These are phyloP conservation scores for Alexandromys oeconomus DNA, from an alignment of 2,797 vertebrate species.

Conservation along the genomic window DNA sequence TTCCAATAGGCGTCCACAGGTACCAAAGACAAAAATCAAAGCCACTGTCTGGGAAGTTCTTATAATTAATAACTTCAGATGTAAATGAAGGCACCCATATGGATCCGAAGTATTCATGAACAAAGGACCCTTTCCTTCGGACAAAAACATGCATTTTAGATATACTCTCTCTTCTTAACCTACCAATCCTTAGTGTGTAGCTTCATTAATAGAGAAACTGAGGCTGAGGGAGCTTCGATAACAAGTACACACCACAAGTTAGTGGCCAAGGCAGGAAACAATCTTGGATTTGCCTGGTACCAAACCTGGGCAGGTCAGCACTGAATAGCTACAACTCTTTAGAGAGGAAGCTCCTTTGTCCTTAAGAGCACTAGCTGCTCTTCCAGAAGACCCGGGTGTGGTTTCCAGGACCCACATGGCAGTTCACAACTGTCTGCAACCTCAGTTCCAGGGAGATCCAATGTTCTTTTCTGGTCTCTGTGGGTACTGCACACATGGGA, in stretches of 20 bases:
- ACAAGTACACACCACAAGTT: not conserved
- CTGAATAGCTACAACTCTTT: not conserved
- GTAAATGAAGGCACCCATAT: not conserved
- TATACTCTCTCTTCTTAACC: not conserved
- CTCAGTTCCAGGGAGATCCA: not conserved
- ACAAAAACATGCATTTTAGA: not conserved
- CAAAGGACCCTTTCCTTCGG: not conserved
- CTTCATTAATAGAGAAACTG: not conserved
- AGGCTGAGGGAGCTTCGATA: not conserved
- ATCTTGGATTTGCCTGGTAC: not conserved
- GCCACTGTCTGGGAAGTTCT: not conserved
- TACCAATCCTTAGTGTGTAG: not conserved
- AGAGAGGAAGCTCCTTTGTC: not conserved
- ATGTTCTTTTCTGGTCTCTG: not conserved
- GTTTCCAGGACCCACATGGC: not conserved
- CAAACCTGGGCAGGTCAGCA: rapidly evolving
- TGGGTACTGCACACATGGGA: not conserved
- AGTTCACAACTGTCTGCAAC: not conserved
- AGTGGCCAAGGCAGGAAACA: not conserved
- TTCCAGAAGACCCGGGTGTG: not conserved
- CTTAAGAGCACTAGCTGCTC: no score
- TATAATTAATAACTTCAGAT: not conserved
- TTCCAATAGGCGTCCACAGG: not conserved
- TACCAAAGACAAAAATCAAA: not conserved
- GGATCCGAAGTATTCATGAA: not conserved